phyloP scores from a whole-genome alignment of 30 jellyfish, hydroid and myxozoan species.

The Hydractinia echinata region DNA sequence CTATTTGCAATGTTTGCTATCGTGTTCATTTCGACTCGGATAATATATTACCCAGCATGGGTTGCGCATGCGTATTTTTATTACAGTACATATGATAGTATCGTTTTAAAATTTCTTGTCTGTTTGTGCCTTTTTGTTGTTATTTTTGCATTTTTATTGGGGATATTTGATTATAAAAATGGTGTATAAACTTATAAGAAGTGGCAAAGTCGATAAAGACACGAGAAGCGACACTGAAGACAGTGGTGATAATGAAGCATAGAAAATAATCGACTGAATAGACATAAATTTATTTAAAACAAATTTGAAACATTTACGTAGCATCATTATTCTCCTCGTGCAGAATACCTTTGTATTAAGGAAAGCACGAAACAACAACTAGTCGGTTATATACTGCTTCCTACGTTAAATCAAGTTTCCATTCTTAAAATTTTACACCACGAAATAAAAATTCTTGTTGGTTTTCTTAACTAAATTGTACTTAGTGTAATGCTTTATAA shows the following conservation, averaged over 20 bases:
- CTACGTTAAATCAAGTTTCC: no score
- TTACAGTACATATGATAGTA: slow-evolving; percentile 9
- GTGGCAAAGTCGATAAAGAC: slow-evolving; percentile 21
- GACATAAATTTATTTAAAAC: no score
- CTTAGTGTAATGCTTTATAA: no score
- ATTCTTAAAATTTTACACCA: no score
- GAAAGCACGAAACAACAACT: no score
- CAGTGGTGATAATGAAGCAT: neutral
- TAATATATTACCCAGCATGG: slow-evolving; percentile 71
- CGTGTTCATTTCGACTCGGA: slow-evolving; percentile 51
- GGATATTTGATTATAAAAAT: slow-evolving; percentile 15
- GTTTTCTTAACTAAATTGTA: no score
- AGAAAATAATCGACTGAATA: neutral
- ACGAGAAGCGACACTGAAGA: slow-evolving; percentile 33
- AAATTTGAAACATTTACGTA: no score
- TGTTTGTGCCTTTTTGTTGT: slow-evolving; percentile 24
- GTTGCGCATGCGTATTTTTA: slow-evolving; percentile 23
- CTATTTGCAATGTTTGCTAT: slow-evolving; percentile 76
- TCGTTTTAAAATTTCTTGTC: slow-evolving; percentile 10
- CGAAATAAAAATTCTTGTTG: no score
- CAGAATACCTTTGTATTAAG: no score
- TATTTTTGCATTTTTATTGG: slow-evolving; percentile 34
- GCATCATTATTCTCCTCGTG: no score
- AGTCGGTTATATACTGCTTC: no score
- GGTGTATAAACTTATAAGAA: slow-evolving; percentile 11